Evolutionary conservation across 2,888 invertebrate species (phyloP).

Genomic region (Morpho helenor): DNA sequence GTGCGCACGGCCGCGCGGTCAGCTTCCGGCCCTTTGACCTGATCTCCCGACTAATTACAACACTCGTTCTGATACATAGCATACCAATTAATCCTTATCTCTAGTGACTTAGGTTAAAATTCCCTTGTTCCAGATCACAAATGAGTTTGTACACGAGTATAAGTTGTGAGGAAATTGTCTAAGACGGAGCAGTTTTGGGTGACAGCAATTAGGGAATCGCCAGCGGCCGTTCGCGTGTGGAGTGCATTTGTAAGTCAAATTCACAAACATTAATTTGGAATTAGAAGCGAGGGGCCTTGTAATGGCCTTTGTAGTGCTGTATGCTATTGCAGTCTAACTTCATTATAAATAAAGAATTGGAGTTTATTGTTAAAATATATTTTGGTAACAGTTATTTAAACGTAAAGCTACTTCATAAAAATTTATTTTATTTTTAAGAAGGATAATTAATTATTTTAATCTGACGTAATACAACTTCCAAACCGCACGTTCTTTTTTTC

Average conservation of each 20-base stretch:
- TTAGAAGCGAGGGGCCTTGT: slow-evolving; percentile 10
- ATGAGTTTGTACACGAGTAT: slow-evolving; percentile 41
- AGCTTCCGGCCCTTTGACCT: slow-evolving; percentile 74
- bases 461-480: no score
- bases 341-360: no score
- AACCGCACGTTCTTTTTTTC: no score
- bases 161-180: slow-evolving; percentile 56
- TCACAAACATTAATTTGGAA: slow-evolving; percentile 21
- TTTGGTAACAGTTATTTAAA: no score
- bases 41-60: slow-evolving; percentile 59
- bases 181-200: slow-evolving; percentile 54
- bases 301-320: slow-evolving; percentile 1
- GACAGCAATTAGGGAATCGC: slow-evolving; percentile 40
- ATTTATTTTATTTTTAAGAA: no score
- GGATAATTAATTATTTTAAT: no score
- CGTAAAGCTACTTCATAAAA: no score
- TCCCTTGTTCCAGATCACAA: slow-evolving; percentile 32
- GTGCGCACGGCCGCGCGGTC: slow-evolving; percentile 62
- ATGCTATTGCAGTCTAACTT: no score
- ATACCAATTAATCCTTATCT: slow-evolving; percentile 28
- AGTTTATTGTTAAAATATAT: no score
- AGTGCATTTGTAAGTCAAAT: slow-evolving; percentile 27
- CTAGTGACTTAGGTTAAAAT: slow-evolving; percentile 32
- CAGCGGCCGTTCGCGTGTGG: slow-evolving; percentile 27
- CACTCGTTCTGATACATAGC: slow-evolving; percentile 21